Conservation (phyloP, 1,140 invertebrate species). For the Odontomachus brunneus region DNA sequence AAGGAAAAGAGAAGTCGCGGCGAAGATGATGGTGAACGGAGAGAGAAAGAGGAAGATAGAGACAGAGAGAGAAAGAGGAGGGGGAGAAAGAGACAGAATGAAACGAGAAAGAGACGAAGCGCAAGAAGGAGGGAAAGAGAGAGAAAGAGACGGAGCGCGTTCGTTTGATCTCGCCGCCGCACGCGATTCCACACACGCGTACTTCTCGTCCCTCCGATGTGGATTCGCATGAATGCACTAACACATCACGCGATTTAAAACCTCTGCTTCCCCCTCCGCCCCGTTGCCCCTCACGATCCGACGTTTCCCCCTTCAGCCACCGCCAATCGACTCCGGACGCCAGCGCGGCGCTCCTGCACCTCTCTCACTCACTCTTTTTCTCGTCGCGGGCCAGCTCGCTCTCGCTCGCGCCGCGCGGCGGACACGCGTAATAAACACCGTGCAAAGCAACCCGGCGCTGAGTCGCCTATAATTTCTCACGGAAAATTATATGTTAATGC, state of each 20-base stretch:
- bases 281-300: slow-evolving; percentile 3
- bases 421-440: slow-evolving; percentile 75
- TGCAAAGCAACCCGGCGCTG: slow-evolving; percentile 71
- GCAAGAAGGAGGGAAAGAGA: slow-evolving; percentile 33
- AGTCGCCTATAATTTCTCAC: slow-evolving; percentile 76
- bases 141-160: slow-evolving; percentile 69
- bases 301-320: slow-evolving; percentile 32
- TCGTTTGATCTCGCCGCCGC: slow-evolving; percentile 84
- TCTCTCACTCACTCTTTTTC: slow-evolving; percentile 16
- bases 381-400: slow-evolving; percentile 8
- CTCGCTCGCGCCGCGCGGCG: slow-evolving; percentile 40
- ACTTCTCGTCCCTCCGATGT: slow-evolving; percentile 62
- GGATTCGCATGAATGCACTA: slow-evolving; percentile 77
- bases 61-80: slow-evolving; percentile 61
- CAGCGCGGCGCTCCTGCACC: slow-evolving; percentile 34
- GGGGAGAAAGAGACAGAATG: slow-evolving; percentile 60
- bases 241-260: slow-evolving; percentile 79
- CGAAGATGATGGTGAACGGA: slow-evolving; percentile 30
- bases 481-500: slow-evolving; percentile 77
- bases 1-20: slow-evolving; percentile 46
- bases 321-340: slow-evolving; percentile 55
- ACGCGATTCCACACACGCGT: slow-evolving; percentile 82
- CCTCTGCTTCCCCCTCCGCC: slow-evolving; percentile 61
- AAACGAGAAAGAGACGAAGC: slow-evolving; percentile 59
- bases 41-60: slow-evolving; percentile 64